Conservation (phyloP, 2,113 vertebrate species). For the Alectura lathami region DNA sequence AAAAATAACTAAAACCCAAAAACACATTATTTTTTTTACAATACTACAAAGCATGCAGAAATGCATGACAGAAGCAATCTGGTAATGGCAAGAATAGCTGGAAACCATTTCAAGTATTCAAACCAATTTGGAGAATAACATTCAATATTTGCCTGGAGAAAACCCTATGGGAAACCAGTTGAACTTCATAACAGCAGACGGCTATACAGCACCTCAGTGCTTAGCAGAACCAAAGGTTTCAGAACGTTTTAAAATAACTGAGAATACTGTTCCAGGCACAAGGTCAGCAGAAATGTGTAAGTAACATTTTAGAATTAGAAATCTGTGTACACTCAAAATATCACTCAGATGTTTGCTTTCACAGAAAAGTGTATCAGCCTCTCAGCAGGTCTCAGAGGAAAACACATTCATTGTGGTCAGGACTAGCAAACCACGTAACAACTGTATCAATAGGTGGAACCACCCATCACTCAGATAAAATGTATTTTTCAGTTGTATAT, state of each 20-base stretch:
- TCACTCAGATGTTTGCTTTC: background rate
- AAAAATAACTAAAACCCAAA: background rate
- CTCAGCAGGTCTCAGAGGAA: background rate
- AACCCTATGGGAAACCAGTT: background rate
- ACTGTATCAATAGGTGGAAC: background rate
- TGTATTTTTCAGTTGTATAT: background rate
- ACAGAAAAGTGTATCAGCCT: background rate
- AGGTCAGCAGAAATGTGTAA: accelerated
- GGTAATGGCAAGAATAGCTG: background rate
- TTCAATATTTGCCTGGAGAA: background rate
- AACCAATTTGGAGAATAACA: background rate
- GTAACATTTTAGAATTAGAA: background rate
- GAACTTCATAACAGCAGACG: background rate
- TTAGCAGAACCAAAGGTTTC: background rate
- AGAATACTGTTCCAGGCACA: background rate
- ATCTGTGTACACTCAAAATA: background rate
- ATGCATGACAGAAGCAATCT: background rate
- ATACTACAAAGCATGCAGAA: background rate
- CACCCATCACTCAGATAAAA: background rate
- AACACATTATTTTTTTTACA: background rate
- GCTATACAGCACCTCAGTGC: background rate
- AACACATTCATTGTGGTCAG: background rate
- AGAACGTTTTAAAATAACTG: background rate
- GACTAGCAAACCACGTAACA: background rate
- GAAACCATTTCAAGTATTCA: background rate